These are phyloP conservation scores for Scomber colias DNA, from an alignment of 2,113 vertebrate genomes.

Conservation along the genomic window DNA sequence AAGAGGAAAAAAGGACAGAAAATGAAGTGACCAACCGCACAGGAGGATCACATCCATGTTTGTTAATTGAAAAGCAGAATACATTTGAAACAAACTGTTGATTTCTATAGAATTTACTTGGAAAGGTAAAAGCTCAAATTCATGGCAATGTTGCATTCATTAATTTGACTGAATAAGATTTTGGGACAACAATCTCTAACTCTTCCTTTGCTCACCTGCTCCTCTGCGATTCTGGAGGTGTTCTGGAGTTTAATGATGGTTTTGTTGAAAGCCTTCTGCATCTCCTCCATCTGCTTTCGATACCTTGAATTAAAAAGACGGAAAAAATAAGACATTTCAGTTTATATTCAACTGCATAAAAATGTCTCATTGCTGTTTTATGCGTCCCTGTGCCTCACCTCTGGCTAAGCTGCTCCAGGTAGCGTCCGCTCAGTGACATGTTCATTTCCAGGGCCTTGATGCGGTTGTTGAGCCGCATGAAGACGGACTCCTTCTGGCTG, in stretches of 20 bases:
- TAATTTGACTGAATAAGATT: too few species aligned
- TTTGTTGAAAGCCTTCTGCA: slow-evolving; percentile 99
- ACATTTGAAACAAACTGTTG: not conserved
- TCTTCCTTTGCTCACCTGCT: slow-evolving; percentile 88
- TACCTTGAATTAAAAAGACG: slow-evolving; percentile 83
- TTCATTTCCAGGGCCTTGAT: slow-evolving; percentile 98
- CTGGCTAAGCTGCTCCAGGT: slow-evolving; percentile 98
- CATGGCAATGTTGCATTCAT: too few species aligned
- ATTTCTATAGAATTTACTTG: too few species aligned
- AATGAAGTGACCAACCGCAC: not conserved
- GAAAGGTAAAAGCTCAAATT: too few species aligned
- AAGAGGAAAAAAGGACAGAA: slow-evolving; percentile 11
- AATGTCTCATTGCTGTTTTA: not conserved
- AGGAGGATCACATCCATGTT: not conserved
- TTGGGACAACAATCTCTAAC: too few species aligned
- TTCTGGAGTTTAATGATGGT: slow-evolving; percentile 98
- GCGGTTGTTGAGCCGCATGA: slow-evolving; percentile 98
- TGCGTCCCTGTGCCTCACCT: slow-evolving; percentile 81
- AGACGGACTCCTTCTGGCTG: slow-evolving; percentile 97
- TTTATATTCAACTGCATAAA: not conserved
- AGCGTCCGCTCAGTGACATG: slow-evolving; percentile 98
- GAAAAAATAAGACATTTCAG: not conserved
- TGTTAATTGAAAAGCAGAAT: not conserved
- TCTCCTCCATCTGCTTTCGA: slow-evolving; percentile 99
- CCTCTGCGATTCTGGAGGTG: slow-evolving; percentile 94